Percentiles rank a stretch among this genome's conserved stretches.
phyloP scores from a whole-genome alignment of 2,888 invertebrate genomes.

The Rugalucina vietnamica region DNA sequence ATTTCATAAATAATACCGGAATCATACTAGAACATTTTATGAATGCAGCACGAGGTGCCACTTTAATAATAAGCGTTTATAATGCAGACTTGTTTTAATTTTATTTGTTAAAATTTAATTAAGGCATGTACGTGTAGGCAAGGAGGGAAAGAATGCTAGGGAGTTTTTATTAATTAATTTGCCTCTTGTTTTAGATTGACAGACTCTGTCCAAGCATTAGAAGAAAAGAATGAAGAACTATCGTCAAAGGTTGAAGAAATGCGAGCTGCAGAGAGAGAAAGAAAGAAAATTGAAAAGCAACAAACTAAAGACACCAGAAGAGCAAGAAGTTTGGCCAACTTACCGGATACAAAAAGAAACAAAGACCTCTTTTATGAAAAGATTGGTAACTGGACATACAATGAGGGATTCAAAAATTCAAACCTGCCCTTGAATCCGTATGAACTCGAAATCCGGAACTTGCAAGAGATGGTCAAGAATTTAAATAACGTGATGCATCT shows the following conservation, averaged over 20 bases:
- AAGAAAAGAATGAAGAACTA: constrained; percentile 92
- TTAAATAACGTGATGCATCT: constrained; percentile 76
- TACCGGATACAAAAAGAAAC: constrained; percentile 68
- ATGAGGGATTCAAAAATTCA: constrained; percentile 70
- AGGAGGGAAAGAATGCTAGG: too few relatives aligned
- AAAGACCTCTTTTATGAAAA: constrained; percentile 75
- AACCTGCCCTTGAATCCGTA: constrained; percentile 77
- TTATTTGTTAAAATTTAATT: too few relatives aligned
- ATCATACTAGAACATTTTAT: too few relatives aligned
- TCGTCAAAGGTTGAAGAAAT: constrained; percentile 92
- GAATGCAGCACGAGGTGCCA: too few relatives aligned
- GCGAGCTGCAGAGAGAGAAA: constrained; percentile 68
- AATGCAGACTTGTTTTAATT: too few relatives aligned
- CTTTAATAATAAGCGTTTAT: too few relatives aligned
- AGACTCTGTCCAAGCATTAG: constrained; percentile 90
- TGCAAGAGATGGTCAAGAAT: constrained; percentile 78
- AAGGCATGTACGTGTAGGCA: too few relatives aligned
- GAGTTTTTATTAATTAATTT: too few relatives aligned
- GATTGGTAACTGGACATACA: constrained; percentile 74
- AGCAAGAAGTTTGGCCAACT: constrained; percentile 74
- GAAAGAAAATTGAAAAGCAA: constrained; percentile 67
- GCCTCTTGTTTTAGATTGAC: constrained; percentile 67
- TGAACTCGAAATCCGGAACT: constrained; percentile 77
- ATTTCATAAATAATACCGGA: too few relatives aligned
- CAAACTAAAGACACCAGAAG: constrained; percentile 75